Evolutionary conservation across 2,797 vertebrate species (phyloP).

Genomic region (Monodelphis domestica): DNA sequence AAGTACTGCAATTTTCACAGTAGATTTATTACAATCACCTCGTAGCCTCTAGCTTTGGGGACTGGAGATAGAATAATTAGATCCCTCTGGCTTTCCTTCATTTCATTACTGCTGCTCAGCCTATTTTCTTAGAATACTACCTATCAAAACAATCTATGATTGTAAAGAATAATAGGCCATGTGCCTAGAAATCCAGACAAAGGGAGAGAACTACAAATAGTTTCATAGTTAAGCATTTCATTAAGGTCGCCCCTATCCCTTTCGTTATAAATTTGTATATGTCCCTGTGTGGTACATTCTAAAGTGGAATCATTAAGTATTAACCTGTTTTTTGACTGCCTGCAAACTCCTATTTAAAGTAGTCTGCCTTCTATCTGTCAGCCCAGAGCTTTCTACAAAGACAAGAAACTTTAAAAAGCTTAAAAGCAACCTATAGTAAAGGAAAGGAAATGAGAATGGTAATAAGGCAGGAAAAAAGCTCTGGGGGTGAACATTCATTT

Average conservation of each 20-base stretch:
- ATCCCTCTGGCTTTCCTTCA: neutral
- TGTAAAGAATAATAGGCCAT: neutral
- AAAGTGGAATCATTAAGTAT: neutral
- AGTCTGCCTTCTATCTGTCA: neutral
- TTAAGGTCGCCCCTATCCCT: neutral
- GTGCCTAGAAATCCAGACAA: neutral
- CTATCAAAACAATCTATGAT: neutral
- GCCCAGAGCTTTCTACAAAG: neutral
- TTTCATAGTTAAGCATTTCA: neutral
- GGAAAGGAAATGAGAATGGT: neutral
- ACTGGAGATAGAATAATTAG: neutral
- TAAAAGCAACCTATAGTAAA: neutral
- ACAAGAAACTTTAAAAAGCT: neutral
- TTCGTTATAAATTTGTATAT: neutral
- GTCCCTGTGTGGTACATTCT: neutral
- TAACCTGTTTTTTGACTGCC: neutral
- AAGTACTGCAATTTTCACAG: neutral
- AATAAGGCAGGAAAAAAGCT: neutral
- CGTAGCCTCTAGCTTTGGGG: neutral
- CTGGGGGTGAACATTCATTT: neutral
- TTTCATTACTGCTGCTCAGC: neutral
- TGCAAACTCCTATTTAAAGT: neutral
- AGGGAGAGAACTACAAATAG: neutral
- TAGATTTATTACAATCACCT: neutral
- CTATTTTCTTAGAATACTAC: neutral